phyloP scores from a whole-genome alignment of 2,888 invertebrate genomes.

The Lithophane semibrunnea region DNA sequence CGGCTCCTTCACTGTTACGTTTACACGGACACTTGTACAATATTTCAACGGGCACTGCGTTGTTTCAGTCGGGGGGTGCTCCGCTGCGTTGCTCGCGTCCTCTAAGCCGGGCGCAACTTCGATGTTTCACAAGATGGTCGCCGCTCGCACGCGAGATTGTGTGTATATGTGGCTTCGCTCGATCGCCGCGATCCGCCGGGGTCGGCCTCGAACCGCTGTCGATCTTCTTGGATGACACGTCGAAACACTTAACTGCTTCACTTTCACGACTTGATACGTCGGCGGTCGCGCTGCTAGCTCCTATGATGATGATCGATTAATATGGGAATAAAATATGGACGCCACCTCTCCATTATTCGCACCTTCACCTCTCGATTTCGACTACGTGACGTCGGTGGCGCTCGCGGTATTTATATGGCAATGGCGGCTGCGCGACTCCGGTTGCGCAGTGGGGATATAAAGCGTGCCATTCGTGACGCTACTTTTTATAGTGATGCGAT shows the following conservation, averaged over 20 bases:
- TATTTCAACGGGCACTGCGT: conserved; percentile 60
- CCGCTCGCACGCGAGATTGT: conserved; percentile 76
- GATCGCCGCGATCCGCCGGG: conserved; percentile 73
- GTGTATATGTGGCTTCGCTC: conserved; percentile 67
- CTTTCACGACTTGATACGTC: conserved; percentile 86
- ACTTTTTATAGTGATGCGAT: conserved; percentile 22
- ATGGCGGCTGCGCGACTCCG: conserved; percentile 84
- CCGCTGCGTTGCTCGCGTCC: conserved; percentile 55
- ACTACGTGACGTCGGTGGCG: conserved; percentile 87
- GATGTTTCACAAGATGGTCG: conserved; percentile 85
- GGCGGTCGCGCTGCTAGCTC: conserved; percentile 89
- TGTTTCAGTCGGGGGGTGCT: conserved; percentile 63
- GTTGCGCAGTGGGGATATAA: conserved; percentile 86
- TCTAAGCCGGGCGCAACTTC: conserved; percentile 77
- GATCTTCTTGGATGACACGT: conserved; percentile 88
- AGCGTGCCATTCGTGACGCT: conserved; percentile 68
- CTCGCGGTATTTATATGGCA: conserved; percentile 81
- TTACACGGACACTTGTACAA: conserved; percentile 55
- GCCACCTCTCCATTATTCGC: conserved; percentile 89
- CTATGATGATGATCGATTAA: conserved; percentile 84
- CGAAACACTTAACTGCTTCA: conserved; percentile 87
- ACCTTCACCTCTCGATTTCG: conserved; percentile 89
- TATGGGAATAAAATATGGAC: conserved; percentile 84
- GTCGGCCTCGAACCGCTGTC: conserved; percentile 87
- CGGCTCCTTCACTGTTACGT: conserved; percentile 68